These are phyloP conservation scores for Hipposideros larvatus DNA, from an alignment of 2,797 vertebrate species.

Conservation along the genomic window DNA sequence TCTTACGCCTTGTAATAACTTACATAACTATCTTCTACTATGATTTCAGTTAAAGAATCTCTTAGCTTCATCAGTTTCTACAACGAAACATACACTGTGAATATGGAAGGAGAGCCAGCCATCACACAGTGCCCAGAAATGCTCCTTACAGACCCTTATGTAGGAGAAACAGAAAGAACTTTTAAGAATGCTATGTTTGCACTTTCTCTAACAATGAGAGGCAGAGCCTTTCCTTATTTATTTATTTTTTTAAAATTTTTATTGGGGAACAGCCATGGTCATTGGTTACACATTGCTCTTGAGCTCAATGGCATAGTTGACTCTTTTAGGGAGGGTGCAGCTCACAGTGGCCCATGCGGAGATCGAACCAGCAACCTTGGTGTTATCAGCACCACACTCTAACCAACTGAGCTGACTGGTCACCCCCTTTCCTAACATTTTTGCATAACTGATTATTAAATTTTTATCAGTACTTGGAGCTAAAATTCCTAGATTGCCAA, in stretches of 20 bases:
- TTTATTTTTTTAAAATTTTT: background rate
- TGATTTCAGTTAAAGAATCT: background rate
- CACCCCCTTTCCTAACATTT: background rate
- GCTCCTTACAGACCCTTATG: background rate
- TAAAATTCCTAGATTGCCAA: constrained; percentile 43
- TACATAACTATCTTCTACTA: background rate
- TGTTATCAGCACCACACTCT: no score
- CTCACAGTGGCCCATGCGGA: no score
- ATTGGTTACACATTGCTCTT: no score
- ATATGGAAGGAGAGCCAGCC: background rate
- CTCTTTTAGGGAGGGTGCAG: no score
- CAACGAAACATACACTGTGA: background rate
- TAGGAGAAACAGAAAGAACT: background rate
- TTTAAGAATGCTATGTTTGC: background rate
- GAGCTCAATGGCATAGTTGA: no score
- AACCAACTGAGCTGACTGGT: no score
- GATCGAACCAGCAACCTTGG: no score
- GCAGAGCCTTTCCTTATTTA: background rate
- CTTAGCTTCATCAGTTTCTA: background rate
- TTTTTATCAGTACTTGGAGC: constrained; percentile 32
- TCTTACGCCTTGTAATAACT: background rate
- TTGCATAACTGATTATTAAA: background rate
- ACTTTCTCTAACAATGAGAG: background rate
- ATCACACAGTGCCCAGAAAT: background rate
- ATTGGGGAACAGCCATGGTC: no score